These are phyloP conservation scores for Scolopax bukidnonensis DNA, from an alignment of 2,797 vertebrate genomes.

Conservation along the genomic window DNA sequence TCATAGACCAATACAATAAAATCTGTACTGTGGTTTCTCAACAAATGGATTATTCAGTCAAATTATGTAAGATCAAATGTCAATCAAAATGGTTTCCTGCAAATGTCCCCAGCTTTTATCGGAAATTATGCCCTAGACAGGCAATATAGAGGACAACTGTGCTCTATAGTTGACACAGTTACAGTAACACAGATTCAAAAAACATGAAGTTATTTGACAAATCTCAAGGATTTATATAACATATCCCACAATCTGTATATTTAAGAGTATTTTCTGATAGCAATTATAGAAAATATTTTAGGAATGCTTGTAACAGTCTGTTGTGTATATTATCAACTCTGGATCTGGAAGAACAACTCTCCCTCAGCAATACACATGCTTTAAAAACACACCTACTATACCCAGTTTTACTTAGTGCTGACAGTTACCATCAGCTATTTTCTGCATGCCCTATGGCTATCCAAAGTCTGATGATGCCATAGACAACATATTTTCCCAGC, in stretches of 20 bases:
- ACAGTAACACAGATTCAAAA: background rate
- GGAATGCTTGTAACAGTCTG: background rate
- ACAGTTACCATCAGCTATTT: background rate
- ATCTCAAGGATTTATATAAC: background rate
- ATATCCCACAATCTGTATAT: background rate
- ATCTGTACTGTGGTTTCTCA: background rate
- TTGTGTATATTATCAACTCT: background rate
- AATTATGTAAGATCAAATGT: background rate
- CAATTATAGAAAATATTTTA: background rate
- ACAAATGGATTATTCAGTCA: background rate
- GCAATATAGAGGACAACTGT: background rate
- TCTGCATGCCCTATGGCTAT: background rate
- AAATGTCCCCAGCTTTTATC: background rate
- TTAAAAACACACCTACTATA: background rate
- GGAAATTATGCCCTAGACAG: background rate
- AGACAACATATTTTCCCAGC: background rate
- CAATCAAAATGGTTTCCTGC: background rate
- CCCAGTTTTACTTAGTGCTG: background rate
- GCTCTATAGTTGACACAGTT: background rate
- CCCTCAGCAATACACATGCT: fast-evolving
- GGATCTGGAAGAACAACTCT: background rate
- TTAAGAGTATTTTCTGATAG: background rate
- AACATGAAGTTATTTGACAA: background rate
- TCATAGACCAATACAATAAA: background rate
- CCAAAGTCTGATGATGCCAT: background rate